Conservation (phyloP, 2,797 vertebrate genomes). For the Sitta carolinensis region DNA sequence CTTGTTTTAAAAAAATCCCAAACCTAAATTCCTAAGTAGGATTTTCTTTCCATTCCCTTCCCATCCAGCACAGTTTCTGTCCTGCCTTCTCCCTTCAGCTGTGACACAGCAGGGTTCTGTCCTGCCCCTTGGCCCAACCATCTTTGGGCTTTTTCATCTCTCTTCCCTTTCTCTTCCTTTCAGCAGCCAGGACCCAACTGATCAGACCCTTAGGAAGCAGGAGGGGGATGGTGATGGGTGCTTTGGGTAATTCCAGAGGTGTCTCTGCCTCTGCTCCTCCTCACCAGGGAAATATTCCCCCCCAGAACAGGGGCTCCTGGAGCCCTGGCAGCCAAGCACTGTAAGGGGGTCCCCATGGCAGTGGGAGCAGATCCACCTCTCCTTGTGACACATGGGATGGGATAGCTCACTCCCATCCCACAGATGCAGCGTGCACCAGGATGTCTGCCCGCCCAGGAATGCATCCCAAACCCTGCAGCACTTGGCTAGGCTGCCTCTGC, state of each 20-base stretch:
- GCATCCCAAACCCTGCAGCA: background rate
- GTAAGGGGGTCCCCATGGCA: background rate
- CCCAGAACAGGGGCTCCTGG: background rate
- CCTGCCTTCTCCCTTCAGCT: background rate
- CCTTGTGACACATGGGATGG: accelerated
- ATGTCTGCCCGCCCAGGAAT: background rate
- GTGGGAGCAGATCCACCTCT: background rate
- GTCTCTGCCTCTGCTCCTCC: constrained; percentile 1
- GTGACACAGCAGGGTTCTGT: background rate
- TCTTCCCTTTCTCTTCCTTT: background rate
- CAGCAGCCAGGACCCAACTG: background rate
- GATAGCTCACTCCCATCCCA: background rate
- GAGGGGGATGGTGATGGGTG: constrained; percentile 27
- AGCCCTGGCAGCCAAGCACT: background rate
- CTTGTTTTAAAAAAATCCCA: background rate
- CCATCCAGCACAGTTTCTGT: background rate
- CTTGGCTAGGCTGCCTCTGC: background rate
- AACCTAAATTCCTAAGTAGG: background rate
- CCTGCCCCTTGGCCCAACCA: background rate
- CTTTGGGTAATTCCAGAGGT: background rate
- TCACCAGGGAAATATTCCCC: constrained; percentile 35
- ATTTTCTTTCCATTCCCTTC: background rate
- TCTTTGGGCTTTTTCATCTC: background rate
- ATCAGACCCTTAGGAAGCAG: constrained; percentile 24
- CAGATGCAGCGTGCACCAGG: accelerated